phyloP scores from a whole-genome alignment of 2,113 vertebrate species.

The Vulpes ferrilata region DNA sequence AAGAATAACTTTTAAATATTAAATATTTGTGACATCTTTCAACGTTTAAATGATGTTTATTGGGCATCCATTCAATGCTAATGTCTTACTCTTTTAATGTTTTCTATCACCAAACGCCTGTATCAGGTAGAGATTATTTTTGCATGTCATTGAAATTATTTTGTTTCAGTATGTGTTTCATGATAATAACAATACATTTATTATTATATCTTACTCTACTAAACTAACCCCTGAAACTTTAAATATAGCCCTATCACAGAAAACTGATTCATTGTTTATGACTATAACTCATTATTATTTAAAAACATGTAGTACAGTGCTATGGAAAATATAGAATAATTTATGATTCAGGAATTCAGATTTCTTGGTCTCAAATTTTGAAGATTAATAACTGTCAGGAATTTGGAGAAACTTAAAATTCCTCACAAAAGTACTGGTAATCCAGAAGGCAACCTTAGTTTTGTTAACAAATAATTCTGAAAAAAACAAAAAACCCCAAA shows the following conservation, averaged over 20 bases:
- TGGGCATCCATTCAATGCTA: background rate
- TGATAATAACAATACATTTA: background rate
- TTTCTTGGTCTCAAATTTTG: background rate
- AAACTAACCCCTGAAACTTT: background rate
- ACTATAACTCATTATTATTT: constrained; percentile 18
- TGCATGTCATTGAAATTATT: background rate
- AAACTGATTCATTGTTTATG: background rate
- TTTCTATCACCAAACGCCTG: background rate
- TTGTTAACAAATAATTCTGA: background rate
- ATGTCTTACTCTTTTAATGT: constrained; percentile 44
- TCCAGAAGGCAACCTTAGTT: background rate
- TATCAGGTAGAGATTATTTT: background rate
- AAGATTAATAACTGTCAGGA: constrained; percentile 28
- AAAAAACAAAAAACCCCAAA: background rate
- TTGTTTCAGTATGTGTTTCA: background rate
- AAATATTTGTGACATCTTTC: constrained; percentile 27
- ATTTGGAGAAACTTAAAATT: constrained; percentile 28
- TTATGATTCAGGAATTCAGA: background rate
- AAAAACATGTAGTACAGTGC: background rate
- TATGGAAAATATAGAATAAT: background rate
- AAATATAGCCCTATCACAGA: constrained; percentile 7
- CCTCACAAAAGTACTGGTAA: background rate
- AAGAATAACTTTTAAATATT: constrained; percentile 38
- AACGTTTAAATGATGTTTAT: background rate
- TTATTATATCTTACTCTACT: background rate